Evolutionary conservation across 2,888 invertebrate genomes (phyloP), one percentile per base, ranked within the genome.

Genomic region (Tenthredo notha): DNA sequence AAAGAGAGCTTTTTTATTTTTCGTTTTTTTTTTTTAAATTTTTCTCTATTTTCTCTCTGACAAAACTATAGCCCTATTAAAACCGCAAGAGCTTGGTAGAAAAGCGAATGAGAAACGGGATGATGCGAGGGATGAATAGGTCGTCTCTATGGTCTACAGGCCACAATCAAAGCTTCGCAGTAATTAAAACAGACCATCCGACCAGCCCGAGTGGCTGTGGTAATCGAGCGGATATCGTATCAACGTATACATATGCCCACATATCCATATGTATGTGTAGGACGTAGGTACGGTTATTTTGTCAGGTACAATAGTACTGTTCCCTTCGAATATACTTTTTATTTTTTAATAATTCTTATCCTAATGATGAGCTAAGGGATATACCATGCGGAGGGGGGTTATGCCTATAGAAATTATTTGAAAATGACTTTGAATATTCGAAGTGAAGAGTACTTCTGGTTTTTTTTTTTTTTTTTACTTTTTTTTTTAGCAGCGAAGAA

Each of bases 141-240:
- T 50, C 43, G 67, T 75, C 86, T 84, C 85, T 50, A 47, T 47
- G 65, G 82, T 85, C 84, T 70, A 85, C 82, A 84, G 85, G 86
- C 85, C 87, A 86, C 88, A 88, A 87, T 88, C 88, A 87, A 88
- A 87, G 87, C 86, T 84, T 86, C 85, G n/a, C n/a, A 85, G 88
- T 87, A 88, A 88, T 88, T 88, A 88, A 88, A 88, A 87, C 87
- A 83, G 87, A 85, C 86, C 70, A 83, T 86, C 84, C 86, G 84
- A 84, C 77, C 54, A 67, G 54, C 7, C 85, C 85, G 86, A 87
- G 85, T 75, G 85, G 86, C 86, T 84, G 85, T 87, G 86, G 87
- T 86, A 87, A 87, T 88, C 86, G 85, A 88, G 87, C 86, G 87
- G 86, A 85, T 61, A 37, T 67, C 72, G 70, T 86, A 54, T 25